Conservation (phyloP, 1,140 invertebrate genomes). For the Drusus annulatus region DNA sequence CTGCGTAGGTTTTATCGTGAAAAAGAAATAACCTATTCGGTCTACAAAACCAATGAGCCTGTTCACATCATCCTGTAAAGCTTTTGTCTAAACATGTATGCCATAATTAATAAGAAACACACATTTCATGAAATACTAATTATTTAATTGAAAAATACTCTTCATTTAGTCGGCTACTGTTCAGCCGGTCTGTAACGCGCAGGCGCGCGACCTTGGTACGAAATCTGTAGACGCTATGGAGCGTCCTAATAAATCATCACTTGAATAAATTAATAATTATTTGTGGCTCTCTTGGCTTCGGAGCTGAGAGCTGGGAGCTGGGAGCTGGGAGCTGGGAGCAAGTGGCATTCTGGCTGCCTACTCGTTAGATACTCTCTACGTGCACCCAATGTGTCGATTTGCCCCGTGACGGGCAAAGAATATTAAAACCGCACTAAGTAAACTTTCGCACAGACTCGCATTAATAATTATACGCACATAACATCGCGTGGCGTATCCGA, state of each 20-base stretch:
- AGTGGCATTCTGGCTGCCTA: slow-evolving; percentile 5
- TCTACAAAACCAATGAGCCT: no score
- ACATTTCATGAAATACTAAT: no score
- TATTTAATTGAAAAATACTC: no score
- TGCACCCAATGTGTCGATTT: slow-evolving; percentile 7
- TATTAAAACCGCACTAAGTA: slow-evolving; percentile 8
- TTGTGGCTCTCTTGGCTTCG: neutral
- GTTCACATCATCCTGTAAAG: no score
- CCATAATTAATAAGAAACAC: no score
- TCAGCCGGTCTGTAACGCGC: neutral
- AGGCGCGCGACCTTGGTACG: slow-evolving; percentile 11
- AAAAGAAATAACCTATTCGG: no score
- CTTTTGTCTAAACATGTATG: no score
- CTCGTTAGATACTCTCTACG: neutral
- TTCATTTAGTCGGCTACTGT: slow-evolving; percentile 8
- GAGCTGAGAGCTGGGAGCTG: no score
- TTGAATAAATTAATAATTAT: slow-evolving; percentile 39
- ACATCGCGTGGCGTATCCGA: no score
- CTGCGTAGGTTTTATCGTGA: no score
- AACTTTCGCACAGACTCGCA: neutral
- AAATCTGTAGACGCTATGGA: slow-evolving; percentile 29
- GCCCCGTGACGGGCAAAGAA: neutral
- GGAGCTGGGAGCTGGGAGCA: neutral
- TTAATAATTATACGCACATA: no score
- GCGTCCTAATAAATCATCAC: slow-evolving; percentile 39